Evolutionary conservation across 2,797 vertebrate species (phyloP), one percentile per base, ranked within the genome.

Genomic region (Atherinosoma microstoma): DNA sequence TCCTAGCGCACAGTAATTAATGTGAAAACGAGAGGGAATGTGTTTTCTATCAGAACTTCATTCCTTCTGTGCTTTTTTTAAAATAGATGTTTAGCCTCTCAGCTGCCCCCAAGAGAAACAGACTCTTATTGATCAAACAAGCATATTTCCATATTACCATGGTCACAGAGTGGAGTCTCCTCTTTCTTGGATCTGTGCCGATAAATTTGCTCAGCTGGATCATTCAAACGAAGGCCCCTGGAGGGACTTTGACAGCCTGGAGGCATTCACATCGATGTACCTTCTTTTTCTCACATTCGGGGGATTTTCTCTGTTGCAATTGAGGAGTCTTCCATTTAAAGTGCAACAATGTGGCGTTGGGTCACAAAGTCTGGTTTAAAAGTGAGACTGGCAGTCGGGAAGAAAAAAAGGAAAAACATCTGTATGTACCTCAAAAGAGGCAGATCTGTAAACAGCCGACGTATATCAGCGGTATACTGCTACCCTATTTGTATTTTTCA

Each of bases 401-500:
- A 30, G 47, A 45, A 69, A 66, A 64, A 68, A 36, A 77, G 5
- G 13, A 32, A 45, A 45, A 20, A 45, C 67, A 40, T 59, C 56
- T 56, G 63, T 24, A 51, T 0, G 24, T 8, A 30, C 34, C 61
- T 12, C 7, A 58, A 35, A 73, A 71, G 53, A 70, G 40, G 22
- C 63, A 53, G 64, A 61, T 79, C 64, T 84, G 54, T 64, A 74
- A 80, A 75, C 70, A 75, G 35, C 67, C 42, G 64, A 67, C 38
- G 54, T 65, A 62, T 54, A 63, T 87, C 80, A 75, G 81, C 78
- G 64, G 73, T 65, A 75, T 30, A 62, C 54, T 51, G 38, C 70
- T 73, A 53, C 67, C 82, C 80, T 82, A 84, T 90, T 84, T 86
- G 90, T 90, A 80, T 87, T 84, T 87, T 82, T 70, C 80, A 80